These are phyloP conservation scores for Mystacides longicornis DNA, from an alignment of 2,888 invertebrate species.

Conservation along the genomic window DNA sequence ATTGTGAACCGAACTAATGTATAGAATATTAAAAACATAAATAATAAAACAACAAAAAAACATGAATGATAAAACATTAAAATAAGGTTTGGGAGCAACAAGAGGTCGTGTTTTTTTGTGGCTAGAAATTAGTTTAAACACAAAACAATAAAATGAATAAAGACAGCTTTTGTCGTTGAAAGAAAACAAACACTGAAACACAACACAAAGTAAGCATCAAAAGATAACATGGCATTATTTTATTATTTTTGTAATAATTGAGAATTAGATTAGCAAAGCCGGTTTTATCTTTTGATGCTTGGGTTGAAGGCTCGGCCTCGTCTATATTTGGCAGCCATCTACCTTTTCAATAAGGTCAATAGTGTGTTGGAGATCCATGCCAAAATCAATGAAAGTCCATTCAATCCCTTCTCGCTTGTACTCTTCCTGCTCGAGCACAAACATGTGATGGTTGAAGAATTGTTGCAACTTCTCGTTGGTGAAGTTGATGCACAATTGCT, in stretches of 20 bases:
- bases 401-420: conserved; percentile 86
- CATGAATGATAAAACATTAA: conserved; percentile 1
- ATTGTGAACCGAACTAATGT: conserved; percentile 16
- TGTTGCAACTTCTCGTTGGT: conserved; percentile 91
- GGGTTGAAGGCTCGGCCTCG: conserved; percentile 18
- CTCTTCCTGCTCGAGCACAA: conserved; percentile 89
- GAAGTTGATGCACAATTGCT: conserved; percentile 91
- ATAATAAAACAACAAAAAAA: conserved; percentile 17
- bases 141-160: not conserved
- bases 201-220: no score
- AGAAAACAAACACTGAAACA: not conserved
- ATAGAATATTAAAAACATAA: conserved; percentile 33
- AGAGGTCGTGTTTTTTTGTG: conserved; percentile 3
- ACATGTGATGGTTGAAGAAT: conserved; percentile 94
- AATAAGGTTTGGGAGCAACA: conserved; percentile 8
- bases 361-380: conserved; percentile 81
- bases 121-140: not conserved
- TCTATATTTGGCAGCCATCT: conserved; percentile 49
- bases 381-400: conserved; percentile 91
- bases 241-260: not conserved
- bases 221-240: not conserved
- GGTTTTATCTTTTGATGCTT: not conserved
- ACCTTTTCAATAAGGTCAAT: conserved; percentile 76
- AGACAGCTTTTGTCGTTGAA: not conserved
- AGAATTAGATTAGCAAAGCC: not conserved